These are phyloP conservation scores for Cheilosia urbana DNA, from an alignment of 2,888 invertebrate species.

Conservation along the genomic window DNA sequence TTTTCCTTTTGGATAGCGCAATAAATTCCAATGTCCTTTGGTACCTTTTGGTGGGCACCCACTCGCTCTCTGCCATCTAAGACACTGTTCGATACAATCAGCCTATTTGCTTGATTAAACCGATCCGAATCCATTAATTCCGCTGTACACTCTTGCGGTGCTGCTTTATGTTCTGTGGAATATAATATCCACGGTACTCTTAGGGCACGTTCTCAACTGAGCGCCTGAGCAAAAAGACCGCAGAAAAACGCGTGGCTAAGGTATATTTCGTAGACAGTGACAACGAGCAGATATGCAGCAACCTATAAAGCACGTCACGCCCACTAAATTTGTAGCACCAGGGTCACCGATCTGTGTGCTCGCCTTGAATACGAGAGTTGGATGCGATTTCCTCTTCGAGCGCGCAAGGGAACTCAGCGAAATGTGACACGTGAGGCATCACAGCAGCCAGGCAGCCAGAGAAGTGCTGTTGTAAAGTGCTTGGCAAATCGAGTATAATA, in stretches of 20 bases:
- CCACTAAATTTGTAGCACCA: slow-evolving; percentile 67
- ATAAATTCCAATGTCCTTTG: slow-evolving; percentile 61
- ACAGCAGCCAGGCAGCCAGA: slow-evolving; percentile 34
- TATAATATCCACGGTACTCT: slow-evolving; percentile 42
- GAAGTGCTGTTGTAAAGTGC: slow-evolving; percentile 40
- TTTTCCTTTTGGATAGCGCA: slow-evolving; percentile 15
- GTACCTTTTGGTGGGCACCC: slow-evolving; percentile 33
- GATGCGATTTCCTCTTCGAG: slow-evolving; percentile 26
- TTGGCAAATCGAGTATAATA: slow-evolving; percentile 47
- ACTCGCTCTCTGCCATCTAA: slow-evolving; percentile 26
- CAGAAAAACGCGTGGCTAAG: slow-evolving; percentile 32
- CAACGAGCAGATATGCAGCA: slow-evolving; percentile 40
- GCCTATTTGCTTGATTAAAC: slow-evolving; percentile 65
- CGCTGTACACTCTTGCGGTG: slow-evolving; percentile 28
- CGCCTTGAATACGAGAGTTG: slow-evolving; percentile 60
- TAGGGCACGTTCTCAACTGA: slow-evolving; percentile 42
- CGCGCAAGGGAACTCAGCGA: slow-evolving; percentile 46
- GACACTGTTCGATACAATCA: slow-evolving; percentile 25
- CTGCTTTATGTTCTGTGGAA: slow-evolving; percentile 42
- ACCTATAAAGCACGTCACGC: slow-evolving; percentile 70
- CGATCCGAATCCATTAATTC: slow-evolving; percentile 67
- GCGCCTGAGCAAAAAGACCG: not conserved
- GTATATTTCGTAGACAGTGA: slow-evolving; percentile 42
- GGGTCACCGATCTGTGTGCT: slow-evolving; percentile 71
- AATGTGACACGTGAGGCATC: slow-evolving; percentile 60